Evolutionary conservation across 2,113 vertebrate species (phyloP), one percentile per base, ranked within the genome.

Genomic region (Takifugu flavidus): DNA sequence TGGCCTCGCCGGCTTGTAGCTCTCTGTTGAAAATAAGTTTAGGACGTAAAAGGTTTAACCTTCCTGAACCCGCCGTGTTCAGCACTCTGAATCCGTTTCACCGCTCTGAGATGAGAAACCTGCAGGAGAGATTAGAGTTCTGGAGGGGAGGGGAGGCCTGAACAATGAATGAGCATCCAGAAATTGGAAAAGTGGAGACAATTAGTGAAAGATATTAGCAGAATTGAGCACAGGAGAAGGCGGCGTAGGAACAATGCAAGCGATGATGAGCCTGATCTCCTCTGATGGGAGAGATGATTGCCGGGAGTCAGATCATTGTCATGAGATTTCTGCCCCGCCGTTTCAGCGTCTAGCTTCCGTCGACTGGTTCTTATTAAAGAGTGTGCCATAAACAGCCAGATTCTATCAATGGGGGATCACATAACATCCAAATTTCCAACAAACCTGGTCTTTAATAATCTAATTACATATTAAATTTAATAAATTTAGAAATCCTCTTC

Each of bases 71-170:
- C 3, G 49, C 14, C 34, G 58, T 51, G 58, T 55, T 74, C 27
- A 43, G 63, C 53, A 50, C 60, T 74, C 72, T 56, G 54, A 27
- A 74, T 67, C 62, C 52, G 39, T 69, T 61, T 66, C 63, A 45
- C 47, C 52, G 55, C 66, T 79, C 44, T 31, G 72, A 49, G 59
- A 67, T 67, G 12, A 53, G 59, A 77, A 77, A 68, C 49, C 71
- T 47, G 64, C 59, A 72, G 69, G 25, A 65, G 72, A 74, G 67
- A 70, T 81, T 75, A 74, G 53, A 63, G 25, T 67, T 72, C 60
- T 57, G n/a, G 63, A 52, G 53, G 20, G 51, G 15, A 43, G 60
- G 12, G 53, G 50, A 34, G 31, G 6, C 5, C 7, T 13, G 15
- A 53, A 67, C 56, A 57, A 69, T 61, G 60, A 58, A 59, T 39